These are phyloP conservation scores for Holothuria scabra DNA, from an alignment of 53 echinoderm and acorn worm species.

Conservation along the genomic window DNA sequence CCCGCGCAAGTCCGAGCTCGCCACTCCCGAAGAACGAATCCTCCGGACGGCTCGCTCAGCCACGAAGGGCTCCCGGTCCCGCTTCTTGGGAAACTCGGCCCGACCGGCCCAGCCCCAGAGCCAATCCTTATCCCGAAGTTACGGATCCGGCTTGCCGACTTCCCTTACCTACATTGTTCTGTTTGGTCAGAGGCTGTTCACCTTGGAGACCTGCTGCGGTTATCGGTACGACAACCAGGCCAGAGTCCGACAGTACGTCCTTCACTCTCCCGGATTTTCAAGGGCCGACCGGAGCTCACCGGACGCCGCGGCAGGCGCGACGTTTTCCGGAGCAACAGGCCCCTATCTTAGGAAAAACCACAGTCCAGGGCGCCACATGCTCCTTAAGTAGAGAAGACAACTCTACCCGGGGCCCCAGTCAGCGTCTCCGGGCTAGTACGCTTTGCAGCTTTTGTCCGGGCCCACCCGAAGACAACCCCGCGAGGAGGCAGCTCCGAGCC, in stretches of 20 bases:
- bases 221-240: slow-evolving; percentile 86
- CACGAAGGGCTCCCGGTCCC: not conserved
- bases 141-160: slow-evolving; percentile 64
- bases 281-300: slow-evolving; percentile 74
- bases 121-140: slow-evolving; percentile 77
- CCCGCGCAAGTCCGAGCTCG: no score
- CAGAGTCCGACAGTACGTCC: slow-evolving; percentile 72
- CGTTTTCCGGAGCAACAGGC: slow-evolving; percentile 67
- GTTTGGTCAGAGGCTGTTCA: slow-evolving; percentile 83
- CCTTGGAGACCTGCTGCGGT: slow-evolving; percentile 90
- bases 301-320: slow-evolving; percentile 86
- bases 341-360: slow-evolving; percentile 65
- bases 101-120: slow-evolving; percentile 66
- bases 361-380: slow-evolving; percentile 51
- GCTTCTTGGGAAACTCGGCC: slow-evolving; percentile 36
- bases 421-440: slow-evolving; percentile 75
- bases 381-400: slow-evolving; percentile 80
- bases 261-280: slow-evolving; percentile 78
- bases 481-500: no score
- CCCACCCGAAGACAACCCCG: no score
- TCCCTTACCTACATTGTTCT: slow-evolving; percentile 84
- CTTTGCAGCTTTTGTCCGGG: no score
- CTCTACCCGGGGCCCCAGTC: slow-evolving; percentile 91
- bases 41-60: not conserved
- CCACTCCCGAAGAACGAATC: no score